These are phyloP conservation scores for Drosophila vallismaia DNA, from an alignment of 2,888 invertebrate species.

Conservation along the genomic window DNA sequence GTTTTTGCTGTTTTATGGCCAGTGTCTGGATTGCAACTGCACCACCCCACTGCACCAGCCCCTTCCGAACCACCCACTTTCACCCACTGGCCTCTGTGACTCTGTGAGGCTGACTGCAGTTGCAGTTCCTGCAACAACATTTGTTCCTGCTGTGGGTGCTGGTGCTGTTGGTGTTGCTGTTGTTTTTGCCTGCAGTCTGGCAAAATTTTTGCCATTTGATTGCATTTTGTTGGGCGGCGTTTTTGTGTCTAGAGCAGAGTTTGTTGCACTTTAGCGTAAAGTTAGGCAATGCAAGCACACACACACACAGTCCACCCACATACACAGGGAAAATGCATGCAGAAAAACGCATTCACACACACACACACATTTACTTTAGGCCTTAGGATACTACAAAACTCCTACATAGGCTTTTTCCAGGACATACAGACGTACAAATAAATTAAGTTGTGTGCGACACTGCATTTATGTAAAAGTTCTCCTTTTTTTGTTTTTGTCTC, in stretches of 20 bases:
- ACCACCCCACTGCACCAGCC: neutral
- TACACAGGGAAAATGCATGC: slow-evolving; percentile 33
- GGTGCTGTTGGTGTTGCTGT: slow-evolving; percentile 5
- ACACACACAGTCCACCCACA: slow-evolving; percentile 5
- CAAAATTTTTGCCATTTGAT: slow-evolving; percentile 77
- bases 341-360: slow-evolving; percentile 67
- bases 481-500: slow-evolving; percentile 23
- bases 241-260: slow-evolving; percentile 59
- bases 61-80: neutral
- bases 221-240: slow-evolving; percentile 63
- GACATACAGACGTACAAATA: slow-evolving; percentile 5
- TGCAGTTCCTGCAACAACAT: slow-evolving; percentile 36
- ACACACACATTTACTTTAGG: slow-evolving; percentile 22
- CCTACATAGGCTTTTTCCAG: slow-evolving; percentile 40
- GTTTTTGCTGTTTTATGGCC: slow-evolving; percentile 71
- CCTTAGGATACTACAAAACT: slow-evolving; percentile 44
- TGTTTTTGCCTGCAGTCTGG: slow-evolving; percentile 62
- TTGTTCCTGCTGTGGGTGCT: slow-evolving; percentile 5
- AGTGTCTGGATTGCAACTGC: slow-evolving; percentile 56
- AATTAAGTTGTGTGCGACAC: slow-evolving; percentile 7
- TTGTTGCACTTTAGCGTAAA: slow-evolving; percentile 59
- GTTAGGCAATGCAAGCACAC: slow-evolving; percentile 55
- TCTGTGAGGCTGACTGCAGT: slow-evolving; percentile 31
- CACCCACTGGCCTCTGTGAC: slow-evolving; percentile 22
- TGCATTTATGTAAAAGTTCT: slow-evolving; percentile 29